Conservation (phyloP, 2,113 vertebrate species). For the Aptenodytes patagonicus region DNA sequence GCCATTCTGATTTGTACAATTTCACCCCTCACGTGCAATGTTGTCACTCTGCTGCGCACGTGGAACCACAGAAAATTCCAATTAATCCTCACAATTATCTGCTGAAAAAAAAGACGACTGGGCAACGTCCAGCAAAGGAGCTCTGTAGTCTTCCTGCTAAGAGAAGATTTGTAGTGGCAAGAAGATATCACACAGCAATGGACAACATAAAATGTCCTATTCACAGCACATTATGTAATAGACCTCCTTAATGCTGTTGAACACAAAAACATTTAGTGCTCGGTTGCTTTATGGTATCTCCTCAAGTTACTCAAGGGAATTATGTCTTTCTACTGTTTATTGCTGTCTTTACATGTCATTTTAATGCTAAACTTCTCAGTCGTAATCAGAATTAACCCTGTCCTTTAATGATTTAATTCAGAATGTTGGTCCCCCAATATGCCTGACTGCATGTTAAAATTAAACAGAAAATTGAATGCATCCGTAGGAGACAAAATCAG, state of each 20-base stretch:
- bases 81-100: neutral
- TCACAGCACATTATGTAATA: neutral
- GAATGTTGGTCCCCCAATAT: neutral
- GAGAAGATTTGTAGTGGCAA: neutral
- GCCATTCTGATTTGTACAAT: neutral
- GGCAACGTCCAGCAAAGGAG: neutral
- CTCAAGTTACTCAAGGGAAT: neutral
- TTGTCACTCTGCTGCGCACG: neutral
- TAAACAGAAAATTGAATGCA: neutral
- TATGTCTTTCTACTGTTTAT: neutral
- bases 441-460: constrained; percentile 1
- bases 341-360: neutral
- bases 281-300: neutral
- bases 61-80: neutral
- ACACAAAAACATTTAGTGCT: neutral
- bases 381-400: neutral
- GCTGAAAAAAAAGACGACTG: neutral
- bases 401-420: neutral
- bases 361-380: neutral
- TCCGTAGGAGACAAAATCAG: neutral
- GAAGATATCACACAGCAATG: neutral
- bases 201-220: neutral
- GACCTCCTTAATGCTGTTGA: neutral
- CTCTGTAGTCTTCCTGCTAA: neutral
- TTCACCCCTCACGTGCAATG: neutral